A percentile compares a stretch with the other conserved stretches of the same genome.
These are phyloP conservation scores for Ia io DNA, from an alignment of 2,113 vertebrate genomes.

Conservation along the genomic window DNA sequence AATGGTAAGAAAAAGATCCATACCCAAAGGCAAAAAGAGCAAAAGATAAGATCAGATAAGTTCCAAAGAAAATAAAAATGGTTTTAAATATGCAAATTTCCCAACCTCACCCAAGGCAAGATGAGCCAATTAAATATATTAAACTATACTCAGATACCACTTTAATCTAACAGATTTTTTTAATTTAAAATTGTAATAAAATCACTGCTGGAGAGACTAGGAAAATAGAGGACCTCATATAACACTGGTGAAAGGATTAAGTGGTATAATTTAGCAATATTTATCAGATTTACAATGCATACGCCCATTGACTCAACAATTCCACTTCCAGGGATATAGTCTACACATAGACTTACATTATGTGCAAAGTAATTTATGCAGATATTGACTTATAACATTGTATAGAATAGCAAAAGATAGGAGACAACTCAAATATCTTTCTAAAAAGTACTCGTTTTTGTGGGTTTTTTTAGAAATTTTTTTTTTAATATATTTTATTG, in stretches of 20 bases:
- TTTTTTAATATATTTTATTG: too few species aligned
- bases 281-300: neutral
- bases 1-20: neutral
- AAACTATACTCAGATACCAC: neutral
- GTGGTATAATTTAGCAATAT: neutral
- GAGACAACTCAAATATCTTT: neutral
- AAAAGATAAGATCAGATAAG: neutral
- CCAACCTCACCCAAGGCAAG: neutral
- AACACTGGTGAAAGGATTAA: neutral
- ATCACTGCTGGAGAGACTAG: neutral
- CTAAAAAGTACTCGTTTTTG: neutral
- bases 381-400: neutral
- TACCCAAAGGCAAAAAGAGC: neutral
- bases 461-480: too few species aligned
- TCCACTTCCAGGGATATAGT: neutral
- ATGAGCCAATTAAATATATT: neutral
- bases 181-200: neutral
- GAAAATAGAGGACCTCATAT: neutral
- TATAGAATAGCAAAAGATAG: neutral
- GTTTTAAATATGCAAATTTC: neutral
- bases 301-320: neutral
- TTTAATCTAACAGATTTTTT: neutral
- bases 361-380: neutral
- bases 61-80: neutral
- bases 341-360: neutral